Base-by-base conservation (phyloP, 2,113 vertebrate genomes). In the Cheirogaleus medius region DNA sequence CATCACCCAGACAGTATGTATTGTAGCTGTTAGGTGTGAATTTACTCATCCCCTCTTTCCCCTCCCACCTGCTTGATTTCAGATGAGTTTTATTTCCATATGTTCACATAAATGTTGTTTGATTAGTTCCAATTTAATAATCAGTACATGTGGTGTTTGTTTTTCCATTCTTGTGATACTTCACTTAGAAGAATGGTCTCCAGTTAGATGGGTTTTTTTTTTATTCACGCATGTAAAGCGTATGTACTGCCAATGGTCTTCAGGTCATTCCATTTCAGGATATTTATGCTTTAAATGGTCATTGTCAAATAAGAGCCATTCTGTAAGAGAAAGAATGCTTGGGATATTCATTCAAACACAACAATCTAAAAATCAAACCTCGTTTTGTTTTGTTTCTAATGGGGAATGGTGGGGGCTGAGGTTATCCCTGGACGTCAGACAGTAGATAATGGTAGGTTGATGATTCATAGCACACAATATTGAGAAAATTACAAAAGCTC, bases 261-360 rank as follows among this genome's bases (percentile, higher is more conserved):
- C 52, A 6, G 52, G 54, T 42, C 60, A 37, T 13, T 77, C 56
- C 68, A 71, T 73, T 93, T 83, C 94, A 95, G 94, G 73, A 95
- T 97, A 96, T n/a, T 18, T 42, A 39, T 44, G 71, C 91, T 90
- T 85, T 95, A 74, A 76, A 87, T 73, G 94, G 82, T 78, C 89
- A 91, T 25, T 82, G 77, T 71, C 86, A 49, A 94, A 74, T 54
- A 52, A 88, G 17, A 82, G 71, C 58, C 54, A 63, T 91, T 87
- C 94, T 91, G 60, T 56, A 58, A 92, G 27, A 37, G 42, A 92
- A 96, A 89, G 91, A 95, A 90, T 87, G 39, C 60, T 39, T 74
- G 58, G 17, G 39, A 8, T 49, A 76, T 74, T 95, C 39, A 63
- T 86, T 90, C 91, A 82, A 74, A 83, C 6, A 47, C 25, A 93